These are phyloP conservation scores for Mycteria americana DNA, from an alignment of 2,797 vertebrate genomes.

Conservation along the genomic window DNA sequence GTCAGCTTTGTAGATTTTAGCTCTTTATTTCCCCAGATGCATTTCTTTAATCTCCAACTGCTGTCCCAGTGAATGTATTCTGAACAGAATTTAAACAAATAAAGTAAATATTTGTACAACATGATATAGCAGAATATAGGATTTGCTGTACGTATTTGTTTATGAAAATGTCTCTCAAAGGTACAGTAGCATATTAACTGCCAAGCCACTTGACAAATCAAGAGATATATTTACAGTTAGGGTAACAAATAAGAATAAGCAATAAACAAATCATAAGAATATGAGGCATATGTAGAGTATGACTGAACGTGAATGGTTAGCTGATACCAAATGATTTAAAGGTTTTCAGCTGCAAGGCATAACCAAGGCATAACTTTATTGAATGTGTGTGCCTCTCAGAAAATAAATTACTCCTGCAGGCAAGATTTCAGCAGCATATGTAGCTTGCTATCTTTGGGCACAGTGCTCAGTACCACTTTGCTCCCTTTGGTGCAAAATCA, in stretches of 20 bases:
- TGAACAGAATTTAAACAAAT: background rate
- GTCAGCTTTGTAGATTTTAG: background rate
- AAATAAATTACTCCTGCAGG: background rate
- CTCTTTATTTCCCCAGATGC: background rate
- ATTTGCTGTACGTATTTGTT: constrained; percentile 4
- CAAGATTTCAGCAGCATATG: background rate
- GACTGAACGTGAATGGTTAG: background rate
- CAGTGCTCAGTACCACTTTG: background rate
- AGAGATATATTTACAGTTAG: constrained; percentile 7
- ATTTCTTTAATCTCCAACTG: background rate
- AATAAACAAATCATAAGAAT: background rate
- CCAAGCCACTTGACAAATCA: constrained; percentile 20
- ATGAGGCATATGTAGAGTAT: background rate
- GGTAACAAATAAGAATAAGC: background rate
- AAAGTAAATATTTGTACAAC: background rate
- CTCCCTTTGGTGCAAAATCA: background rate
- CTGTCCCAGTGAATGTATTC: background rate
- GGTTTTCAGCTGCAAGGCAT: background rate
- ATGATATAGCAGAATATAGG: background rate
- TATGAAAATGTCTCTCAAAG: constrained; percentile 15
- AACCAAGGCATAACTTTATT: background rate
- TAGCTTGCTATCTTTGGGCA: background rate
- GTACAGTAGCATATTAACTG: background rate
- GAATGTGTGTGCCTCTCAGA: background rate
- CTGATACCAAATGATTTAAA: background rate